These are phyloP conservation scores for Silurus asotus DNA, from an alignment of 2,113 vertebrate genomes.

Conservation along the genomic window DNA sequence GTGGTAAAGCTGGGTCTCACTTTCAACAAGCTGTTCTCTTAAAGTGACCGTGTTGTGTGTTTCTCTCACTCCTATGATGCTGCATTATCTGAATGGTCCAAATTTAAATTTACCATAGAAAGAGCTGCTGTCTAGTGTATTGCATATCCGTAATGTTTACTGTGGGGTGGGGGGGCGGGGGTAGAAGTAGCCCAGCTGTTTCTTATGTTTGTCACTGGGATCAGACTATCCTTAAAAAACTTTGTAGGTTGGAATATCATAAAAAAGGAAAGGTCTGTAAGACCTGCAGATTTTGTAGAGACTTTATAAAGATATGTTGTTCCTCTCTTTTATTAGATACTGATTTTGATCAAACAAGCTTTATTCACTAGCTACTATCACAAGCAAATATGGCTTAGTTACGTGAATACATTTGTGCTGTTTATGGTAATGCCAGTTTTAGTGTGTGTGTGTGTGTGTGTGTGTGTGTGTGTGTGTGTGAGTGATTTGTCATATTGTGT, in stretches of 20 bases:
- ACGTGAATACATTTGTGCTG: background rate
- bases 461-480: background rate
- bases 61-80: background rate
- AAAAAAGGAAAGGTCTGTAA: slow-evolving; percentile 47
- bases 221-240: slow-evolving; percentile 24
- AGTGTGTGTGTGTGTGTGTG: background rate
- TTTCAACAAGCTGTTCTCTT: slow-evolving; percentile 30
- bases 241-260: slow-evolving; percentile 16
- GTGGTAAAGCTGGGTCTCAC: slow-evolving; percentile 14
- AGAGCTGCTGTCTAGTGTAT: background rate
- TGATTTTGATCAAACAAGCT: background rate
- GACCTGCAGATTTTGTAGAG: slow-evolving; percentile 4
- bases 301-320: background rate
- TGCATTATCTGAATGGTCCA: background rate
- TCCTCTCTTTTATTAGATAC: background rate
- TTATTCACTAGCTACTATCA: background rate
- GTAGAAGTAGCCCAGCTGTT: background rate
- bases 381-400: background rate
- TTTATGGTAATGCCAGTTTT: background rate
- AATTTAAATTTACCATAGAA: background rate
- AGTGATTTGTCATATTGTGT: background rate
- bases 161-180: background rate
- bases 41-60: slow-evolving; percentile 1
- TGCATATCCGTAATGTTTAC: background rate
- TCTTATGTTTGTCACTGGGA: slow-evolving; percentile 37